These are phyloP conservation scores for Papilio gigon DNA, from an alignment of 2,888 invertebrate species.

Conservation along the genomic window DNA sequence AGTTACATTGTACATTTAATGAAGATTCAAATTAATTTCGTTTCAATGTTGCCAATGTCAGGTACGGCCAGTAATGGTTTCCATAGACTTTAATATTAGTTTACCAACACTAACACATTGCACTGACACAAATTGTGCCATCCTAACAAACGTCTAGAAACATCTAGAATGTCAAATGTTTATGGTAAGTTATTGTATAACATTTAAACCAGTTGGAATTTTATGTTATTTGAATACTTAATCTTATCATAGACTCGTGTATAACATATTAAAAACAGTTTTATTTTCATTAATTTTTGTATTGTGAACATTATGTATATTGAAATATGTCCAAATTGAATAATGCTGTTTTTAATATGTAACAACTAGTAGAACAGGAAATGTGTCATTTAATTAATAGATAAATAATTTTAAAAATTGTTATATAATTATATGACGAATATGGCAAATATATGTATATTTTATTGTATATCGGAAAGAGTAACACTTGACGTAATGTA, in stretches of 20 bases:
- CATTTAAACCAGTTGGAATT: conserved; percentile 5
- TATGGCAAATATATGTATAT: conserved; percentile 78
- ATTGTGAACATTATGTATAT: background rate
- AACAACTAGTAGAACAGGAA: conserved; percentile 65
- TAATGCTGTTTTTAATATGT: conserved; percentile 61
- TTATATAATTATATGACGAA: conserved; percentile 78
- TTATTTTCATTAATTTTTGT: conserved; percentile 30
- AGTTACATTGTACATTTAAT: conserved; percentile 54
- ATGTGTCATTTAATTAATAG: conserved; percentile 79
- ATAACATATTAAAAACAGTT: conserved; percentile 50
- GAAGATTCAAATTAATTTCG: conserved; percentile 46
- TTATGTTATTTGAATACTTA: conserved; percentile 44
- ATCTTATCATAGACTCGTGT: conserved; percentile 50
- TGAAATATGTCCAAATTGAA: background rate
- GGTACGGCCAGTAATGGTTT: conserved; percentile 67
- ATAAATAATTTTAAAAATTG: conserved; percentile 69
- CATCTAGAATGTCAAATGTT: conserved; percentile 46
- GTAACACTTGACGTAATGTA: conserved; percentile 79
- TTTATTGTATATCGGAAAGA: conserved; percentile 81
- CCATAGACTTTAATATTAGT: conserved; percentile 52
- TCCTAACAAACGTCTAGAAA: conserved; percentile 53
- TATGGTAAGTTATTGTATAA: conserved; percentile 47
- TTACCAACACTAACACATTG: conserved; percentile 48
- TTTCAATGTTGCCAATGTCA: conserved; percentile 63
- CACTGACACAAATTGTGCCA: conserved; percentile 72